A percentile compares a stretch with the other conserved stretches of the same genome.
Conservation (phyloP, 2,113 vertebrate species). For the Dissostichus mawsoni region DNA sequence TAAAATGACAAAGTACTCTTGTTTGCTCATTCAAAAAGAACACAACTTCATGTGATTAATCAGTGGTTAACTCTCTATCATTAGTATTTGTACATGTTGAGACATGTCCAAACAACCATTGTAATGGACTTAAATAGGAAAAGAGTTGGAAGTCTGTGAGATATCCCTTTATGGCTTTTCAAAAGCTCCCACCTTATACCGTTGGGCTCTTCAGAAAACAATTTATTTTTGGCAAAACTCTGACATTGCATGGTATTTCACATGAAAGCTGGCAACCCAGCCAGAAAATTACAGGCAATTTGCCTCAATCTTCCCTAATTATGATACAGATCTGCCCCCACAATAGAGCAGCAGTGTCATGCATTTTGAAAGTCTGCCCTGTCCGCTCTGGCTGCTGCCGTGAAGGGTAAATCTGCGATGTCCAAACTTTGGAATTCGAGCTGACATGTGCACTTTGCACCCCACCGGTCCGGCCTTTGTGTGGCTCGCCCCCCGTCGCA, state of each 20-base stretch:
- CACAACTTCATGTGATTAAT: neutral
- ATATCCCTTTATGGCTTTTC: neutral
- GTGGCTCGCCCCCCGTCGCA: constrained; percentile 32
- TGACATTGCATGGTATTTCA: constrained; percentile 63
- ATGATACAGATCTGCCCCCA: constrained; percentile 77
- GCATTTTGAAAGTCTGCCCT: constrained; percentile 58
- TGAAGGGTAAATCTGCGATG: constrained; percentile 61
- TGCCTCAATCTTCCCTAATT: constrained; percentile 77
- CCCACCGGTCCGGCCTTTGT: constrained; percentile 66
- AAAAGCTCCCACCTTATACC: constrained; percentile 5
- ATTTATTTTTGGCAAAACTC: constrained; percentile 15
- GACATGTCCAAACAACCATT: neutral
- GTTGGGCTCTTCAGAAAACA: neutral
- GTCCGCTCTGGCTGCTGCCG: constrained; percentile 45
- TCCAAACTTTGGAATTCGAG: constrained; percentile 78
- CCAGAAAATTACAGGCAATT: constrained; percentile 78
- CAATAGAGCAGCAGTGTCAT: constrained; percentile 66
- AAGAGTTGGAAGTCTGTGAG: neutral
- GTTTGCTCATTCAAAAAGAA: neutral
- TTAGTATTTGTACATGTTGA: constrained; percentile 6
- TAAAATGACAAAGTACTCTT: neutral
- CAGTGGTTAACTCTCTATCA: neutral
- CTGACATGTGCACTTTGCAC: constrained; percentile 77
- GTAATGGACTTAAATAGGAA: neutral
- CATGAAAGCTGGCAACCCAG: constrained; percentile 71